Percentiles rank a stretch among this genome's conserved stretches.
Evolutionary conservation across 2,113 vertebrate species (phyloP).

Genomic region (Hemicordylus capensis): DNA sequence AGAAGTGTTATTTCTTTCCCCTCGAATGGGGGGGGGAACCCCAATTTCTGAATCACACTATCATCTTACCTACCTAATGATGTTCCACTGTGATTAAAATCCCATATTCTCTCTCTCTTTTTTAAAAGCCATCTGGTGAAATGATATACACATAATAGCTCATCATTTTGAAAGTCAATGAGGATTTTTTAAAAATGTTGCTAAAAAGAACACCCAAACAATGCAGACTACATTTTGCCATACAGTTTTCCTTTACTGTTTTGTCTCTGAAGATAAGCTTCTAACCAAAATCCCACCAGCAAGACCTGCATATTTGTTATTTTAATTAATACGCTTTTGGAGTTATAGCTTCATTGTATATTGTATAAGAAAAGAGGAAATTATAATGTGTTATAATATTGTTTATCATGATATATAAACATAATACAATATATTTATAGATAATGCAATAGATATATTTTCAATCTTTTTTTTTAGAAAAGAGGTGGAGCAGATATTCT

Average conservation of each 20-base stretch:
- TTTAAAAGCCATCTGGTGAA: not conserved
- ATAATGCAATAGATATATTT: not conserved
- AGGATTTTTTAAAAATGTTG: not conserved
- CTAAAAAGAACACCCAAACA: not conserved
- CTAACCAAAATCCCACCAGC: not conserved
- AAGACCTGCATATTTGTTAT: not conserved
- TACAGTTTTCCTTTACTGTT: not conserved
- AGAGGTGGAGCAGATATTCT: not conserved
- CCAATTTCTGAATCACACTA: no score
- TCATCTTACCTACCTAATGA: not conserved
- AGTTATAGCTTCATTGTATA: no score
- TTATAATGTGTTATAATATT: no score
- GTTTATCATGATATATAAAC: no score
- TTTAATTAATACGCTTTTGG: not conserved
- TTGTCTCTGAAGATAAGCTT: not conserved
- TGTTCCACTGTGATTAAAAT: slow-evolving; percentile 17
- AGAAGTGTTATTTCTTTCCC: not conserved
- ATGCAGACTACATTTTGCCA: not conserved
- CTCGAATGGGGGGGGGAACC: no score
- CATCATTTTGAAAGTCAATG: not conserved
- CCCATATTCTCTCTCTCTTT: slow-evolving; percentile 1
- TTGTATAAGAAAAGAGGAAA: no score
- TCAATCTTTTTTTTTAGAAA: not conserved
- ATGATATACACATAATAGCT: not conserved
- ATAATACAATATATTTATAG: not conserved